Base-by-base conservation (phyloP, 2,888 invertebrate species). In the Hirtodrosophila duncani region DNA sequence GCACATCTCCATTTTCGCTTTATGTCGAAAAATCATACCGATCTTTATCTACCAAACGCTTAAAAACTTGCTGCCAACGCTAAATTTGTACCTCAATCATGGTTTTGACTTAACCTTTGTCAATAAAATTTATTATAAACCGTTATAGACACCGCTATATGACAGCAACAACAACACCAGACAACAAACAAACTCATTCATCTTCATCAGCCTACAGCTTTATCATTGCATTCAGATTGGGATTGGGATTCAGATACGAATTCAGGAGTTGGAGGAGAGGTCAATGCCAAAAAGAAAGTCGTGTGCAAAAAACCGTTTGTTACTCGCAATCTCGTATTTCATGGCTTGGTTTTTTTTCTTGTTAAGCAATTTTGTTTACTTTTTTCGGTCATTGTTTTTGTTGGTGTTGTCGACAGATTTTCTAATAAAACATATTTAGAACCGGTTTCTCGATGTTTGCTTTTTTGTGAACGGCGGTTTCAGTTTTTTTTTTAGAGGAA, bases 341-440 rank as follows among this genome's bases (percentile, higher is more conserved):
- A 48, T 71, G 71, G 71, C 23, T 68, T 71, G 61, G 72, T 68
- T 71, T 66, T 52, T 53, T 67, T 66, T 52, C 56, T 67, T 60
- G 68, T 55, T 38, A 55, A 50, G 49, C 52, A 50, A 71, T 75
- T 75, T 78, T 78, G 75, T 75, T 75, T 75, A 75, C 71, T 67
- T 71, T 78, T 75, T 69, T 41, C 38, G 59, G 30, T 52, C 49
- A 58, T 62, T 62, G 66, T 56, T 58, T 58, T 59, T 63, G 44
- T 61, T 57, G 58, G 62, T 46, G 31, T 38, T 49, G 46, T 46
- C 52, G 53, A 71, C 63, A 67, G 74, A 75, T 78, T 78, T 75
- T 77, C 75, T 75, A 77, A 77, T 77, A 77, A 68, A 78, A 63
- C 75, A 78, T 59, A n/a, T 78, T 68, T 50, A 61, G 50, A 75